Evolutionary conservation across 2,797 vertebrate genomes (phyloP).

Genomic region (Eupleurogrammus muticus): DNA sequence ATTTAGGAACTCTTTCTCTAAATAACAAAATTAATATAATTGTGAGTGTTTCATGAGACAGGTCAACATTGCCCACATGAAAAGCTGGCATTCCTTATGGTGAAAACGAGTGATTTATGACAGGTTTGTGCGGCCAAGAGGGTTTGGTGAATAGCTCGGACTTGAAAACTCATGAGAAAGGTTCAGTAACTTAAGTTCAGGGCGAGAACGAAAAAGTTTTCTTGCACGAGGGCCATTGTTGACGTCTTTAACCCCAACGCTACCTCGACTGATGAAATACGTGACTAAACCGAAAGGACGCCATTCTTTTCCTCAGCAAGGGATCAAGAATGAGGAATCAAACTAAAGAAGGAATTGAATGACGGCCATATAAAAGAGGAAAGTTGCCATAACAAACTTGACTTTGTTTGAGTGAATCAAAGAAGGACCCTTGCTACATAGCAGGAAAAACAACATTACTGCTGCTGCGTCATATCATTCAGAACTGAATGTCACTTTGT

Average conservation of each 20-base stretch:
- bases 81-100: no score
- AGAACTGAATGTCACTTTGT: constrained; percentile 21
- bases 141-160: neutral
- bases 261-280: neutral
- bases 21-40: no score
- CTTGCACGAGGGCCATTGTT: neutral
- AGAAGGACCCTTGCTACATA: neutral
- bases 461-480: constrained; percentile 16
- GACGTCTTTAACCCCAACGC: neutral
- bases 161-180: neutral
- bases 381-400: neutral
- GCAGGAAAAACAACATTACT: constrained; percentile 12
- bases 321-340: neutral
- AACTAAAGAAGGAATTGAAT: neutral
- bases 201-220: no score
- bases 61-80: no score
- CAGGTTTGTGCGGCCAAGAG: neutral
- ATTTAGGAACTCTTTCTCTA: no score
- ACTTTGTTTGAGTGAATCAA: neutral
- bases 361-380: neutral
- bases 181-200: neutral
- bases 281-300: neutral
- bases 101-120: no score
- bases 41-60: no score
- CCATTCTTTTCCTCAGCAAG: neutral